These are phyloP conservation scores for Epizoanthus fatuus DNA, from an alignment of 92 coral and sea anemone genomes.

Conservation along the genomic window DNA sequence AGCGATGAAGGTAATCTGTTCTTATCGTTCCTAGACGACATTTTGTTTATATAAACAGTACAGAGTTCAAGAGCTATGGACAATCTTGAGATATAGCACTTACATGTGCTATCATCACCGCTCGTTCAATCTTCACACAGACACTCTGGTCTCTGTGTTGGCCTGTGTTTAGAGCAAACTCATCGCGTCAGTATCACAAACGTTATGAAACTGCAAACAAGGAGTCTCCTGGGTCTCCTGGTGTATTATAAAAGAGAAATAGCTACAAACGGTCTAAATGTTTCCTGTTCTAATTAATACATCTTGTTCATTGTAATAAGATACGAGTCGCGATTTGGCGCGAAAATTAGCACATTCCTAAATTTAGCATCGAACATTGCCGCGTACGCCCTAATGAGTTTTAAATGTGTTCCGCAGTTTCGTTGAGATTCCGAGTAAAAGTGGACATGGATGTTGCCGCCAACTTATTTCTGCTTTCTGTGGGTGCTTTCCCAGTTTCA, in stretches of 20 bases:
- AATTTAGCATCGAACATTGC: neutral
- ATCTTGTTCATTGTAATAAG: slow-evolving; percentile 18
- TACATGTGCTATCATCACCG: neutral
- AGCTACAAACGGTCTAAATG: neutral
- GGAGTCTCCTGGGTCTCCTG: neutral
- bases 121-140: neutral
- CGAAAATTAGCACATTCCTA: slow-evolving; percentile 31
- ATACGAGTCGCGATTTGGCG: slow-evolving; percentile 12
- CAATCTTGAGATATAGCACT: neutral
- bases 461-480: no score
- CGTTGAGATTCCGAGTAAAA: no score
- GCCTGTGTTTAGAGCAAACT: neutral
- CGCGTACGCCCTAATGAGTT: no score
- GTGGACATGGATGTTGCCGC: no score
- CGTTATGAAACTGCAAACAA: neutral
- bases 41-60: neutral
- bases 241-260: no score
- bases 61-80: slow-evolving; percentile 3
- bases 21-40: slow-evolving; percentile 39
- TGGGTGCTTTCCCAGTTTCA: no score
- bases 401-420: no score
- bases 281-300: slow-evolving; percentile 26
- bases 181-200: neutral
- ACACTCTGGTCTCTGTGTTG: neutral
- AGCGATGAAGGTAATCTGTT: slow-evolving; percentile 33